Evolutionary conservation across 37 sponge, comb jelly and placozoan genomes (phyloP), one percentile per base, ranked within the genome.

Genomic region (Eunapius fragilis): DNA sequence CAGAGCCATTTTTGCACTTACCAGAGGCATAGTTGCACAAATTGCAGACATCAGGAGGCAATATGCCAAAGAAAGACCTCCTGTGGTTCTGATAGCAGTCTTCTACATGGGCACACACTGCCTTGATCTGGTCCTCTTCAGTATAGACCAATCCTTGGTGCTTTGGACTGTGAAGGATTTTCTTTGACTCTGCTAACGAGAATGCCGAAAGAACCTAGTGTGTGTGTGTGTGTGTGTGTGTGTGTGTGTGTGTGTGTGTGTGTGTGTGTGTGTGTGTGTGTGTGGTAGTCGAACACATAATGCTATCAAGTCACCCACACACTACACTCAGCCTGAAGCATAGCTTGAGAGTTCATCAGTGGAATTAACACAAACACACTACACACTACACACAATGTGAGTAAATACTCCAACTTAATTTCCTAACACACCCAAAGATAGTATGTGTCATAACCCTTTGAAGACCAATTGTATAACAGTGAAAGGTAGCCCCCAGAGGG

Each of bases 41-140:
- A 28, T 81, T 80, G 41, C 81, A 71, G 22, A 30, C n/a, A 0
- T 67, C 71, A 9, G 88, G 89, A 31, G 84, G 85, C 5, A 85
- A 86, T 0, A 49, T 27, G 0, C 91, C 94, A 68, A 85, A 84
- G 47, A 38, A 80, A 9, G 89, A 67, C 13, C 91, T 48, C 31
- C 89, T 82, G 67, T 94, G 94, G 68, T 88, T 80, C 5, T n/a
- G 33, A 27, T 74, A 88, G 85, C 91, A 90, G 19, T 82, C 78
- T 30, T 88, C 91, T 10, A 94, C 82, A 4, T 91, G 83, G 9
- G 48, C 79, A 50, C 69, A 17, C 24, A 83, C 58, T 28, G 88
- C 37, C n/a, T 38, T 34, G 23, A 47, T 74, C 58, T 92, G 86
- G 0, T 77, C 77, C 23, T 81, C 80, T 13, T 85, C 89, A 4